phyloP scores from a whole-genome alignment of 2,888 invertebrate genomes.

The Tetheella fluctuosa region DNA sequence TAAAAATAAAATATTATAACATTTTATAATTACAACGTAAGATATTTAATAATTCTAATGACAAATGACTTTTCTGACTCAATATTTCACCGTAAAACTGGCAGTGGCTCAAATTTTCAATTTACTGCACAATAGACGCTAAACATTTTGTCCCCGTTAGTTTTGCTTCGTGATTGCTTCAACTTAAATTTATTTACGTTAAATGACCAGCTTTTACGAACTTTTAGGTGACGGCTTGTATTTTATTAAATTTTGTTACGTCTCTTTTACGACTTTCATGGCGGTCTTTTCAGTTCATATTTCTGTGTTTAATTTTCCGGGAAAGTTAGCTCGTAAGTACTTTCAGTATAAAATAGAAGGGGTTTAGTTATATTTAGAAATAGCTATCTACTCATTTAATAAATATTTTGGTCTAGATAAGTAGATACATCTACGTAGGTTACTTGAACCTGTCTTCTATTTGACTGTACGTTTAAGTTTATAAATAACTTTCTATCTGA shows the following conservation, averaged over 20 bases:
- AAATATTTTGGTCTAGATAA: too few relatives aligned
- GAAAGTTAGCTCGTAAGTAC: not conserved
- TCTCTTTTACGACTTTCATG: constrained; percentile 3
- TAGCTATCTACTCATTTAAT: not conserved
- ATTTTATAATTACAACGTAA: too few relatives aligned
- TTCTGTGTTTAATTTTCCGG: not conserved
- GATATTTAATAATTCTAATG: not conserved
- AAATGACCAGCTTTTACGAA: constrained; percentile 7
- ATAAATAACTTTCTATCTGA: too few relatives aligned
- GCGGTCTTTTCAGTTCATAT: not conserved
- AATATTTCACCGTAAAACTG: not conserved
- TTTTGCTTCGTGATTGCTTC: constrained; percentile 6
- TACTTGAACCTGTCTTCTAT: too few relatives aligned
- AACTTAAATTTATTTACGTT: not conserved
- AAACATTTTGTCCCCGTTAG: constrained; percentile 1
- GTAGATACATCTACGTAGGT: too few relatives aligned
- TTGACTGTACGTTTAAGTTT: too few relatives aligned
- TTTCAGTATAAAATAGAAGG: not conserved
- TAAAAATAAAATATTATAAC: too few relatives aligned
- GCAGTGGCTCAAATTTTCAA: not conserved
- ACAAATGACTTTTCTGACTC: not conserved
- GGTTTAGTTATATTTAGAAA: not conserved
- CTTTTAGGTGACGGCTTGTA: not conserved
- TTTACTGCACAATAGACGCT: not conserved
- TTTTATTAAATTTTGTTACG: constrained; percentile 5